Base-by-base conservation (phyloP, 2,113 vertebrate genomes). In the Pheucticus melanocephalus region DNA sequence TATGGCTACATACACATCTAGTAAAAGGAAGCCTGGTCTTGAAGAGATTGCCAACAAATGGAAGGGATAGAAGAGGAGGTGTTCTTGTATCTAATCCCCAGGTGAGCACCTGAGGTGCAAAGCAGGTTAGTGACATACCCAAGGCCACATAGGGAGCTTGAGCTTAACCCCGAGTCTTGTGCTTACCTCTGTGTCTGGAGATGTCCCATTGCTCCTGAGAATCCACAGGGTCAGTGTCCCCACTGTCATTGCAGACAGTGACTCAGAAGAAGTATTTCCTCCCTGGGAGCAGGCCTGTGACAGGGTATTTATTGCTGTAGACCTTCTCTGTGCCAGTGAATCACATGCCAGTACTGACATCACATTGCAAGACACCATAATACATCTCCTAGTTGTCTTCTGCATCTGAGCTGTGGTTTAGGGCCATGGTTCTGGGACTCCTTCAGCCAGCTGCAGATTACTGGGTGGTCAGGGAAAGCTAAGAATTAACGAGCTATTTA, bases 181-280 rank as follows among this genome's bases (percentile, higher is more conserved):
- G 16, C 77, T 92, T 90, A 98, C 97, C 96, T 97, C 93, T 97
- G 44, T 97, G 94, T 94, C 97, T 97, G 68, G 94, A 95, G 61
- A 98, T 66, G 24, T 96, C 86, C 92, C 97, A 91, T 37, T 95
- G 93, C 33, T 98, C 96, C 75, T 93, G 97, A 39, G 97, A 98
- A 95, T 98, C 97, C 10, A 97, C 80, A 5, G 97, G 97, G 56
- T 98, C 93, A 5, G 94, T 96, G 82, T 98, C 95, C 59, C 97
- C 96, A 4, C 95, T 92, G 44, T 97, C 92, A 72, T 91, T 98
- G 64, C 87, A 97, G 24, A 96, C 96, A 37, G 91, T 87, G 48
- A 98, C 97, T 86, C 97, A 93, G 97, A 95, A 98, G 87, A 91
- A 98, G 86, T 95, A 97, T 91, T 98, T 98, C 71, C 94, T 96